These are phyloP conservation scores for Muscicapa adusta DNA, from an alignment of 2,113 vertebrate species.

Conservation along the genomic window DNA sequence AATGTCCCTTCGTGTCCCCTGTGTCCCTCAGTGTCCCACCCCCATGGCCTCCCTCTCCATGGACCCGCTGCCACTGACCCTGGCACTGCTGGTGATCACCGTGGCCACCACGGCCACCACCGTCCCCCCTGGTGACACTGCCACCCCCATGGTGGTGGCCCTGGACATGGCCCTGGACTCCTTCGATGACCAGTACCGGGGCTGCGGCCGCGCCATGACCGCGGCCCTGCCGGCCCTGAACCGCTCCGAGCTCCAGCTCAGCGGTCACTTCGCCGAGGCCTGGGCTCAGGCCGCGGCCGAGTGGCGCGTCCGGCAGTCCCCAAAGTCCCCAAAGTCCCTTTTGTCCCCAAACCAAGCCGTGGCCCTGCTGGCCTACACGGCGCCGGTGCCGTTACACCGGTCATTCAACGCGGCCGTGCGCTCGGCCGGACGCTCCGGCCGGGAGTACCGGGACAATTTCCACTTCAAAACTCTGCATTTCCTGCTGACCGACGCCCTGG, in stretches of 20 bases:
- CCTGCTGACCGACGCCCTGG: no score
- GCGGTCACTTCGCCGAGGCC: neutral
- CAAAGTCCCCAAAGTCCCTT: rapidly evolving
- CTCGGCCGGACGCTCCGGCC: rapidly evolving
- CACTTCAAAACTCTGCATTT: no score
- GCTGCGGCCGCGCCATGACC: neutral
- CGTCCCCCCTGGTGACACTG: neutral
- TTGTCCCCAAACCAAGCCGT: neutral
- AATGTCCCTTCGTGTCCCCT: no score
- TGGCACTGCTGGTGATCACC: neutral
- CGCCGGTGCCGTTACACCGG: neutral
- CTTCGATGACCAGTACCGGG: neutral
- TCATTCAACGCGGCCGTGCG: neutral
- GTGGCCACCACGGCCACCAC: neutral
- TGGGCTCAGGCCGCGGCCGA: neutral
- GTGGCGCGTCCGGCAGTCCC: rapidly evolving
- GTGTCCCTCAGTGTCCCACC: neutral
- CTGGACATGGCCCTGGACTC: neutral
- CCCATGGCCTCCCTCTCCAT: no score
- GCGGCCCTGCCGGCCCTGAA: neutral
- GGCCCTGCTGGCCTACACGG: neutral
- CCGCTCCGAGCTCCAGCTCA: neutral
- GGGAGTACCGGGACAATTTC: no score
- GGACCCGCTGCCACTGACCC: no score
- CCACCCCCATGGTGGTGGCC: neutral